These are phyloP conservation scores for Ectropis crepuscularia DNA, from an alignment of 2,888 invertebrate genomes.

Conservation along the genomic window DNA sequence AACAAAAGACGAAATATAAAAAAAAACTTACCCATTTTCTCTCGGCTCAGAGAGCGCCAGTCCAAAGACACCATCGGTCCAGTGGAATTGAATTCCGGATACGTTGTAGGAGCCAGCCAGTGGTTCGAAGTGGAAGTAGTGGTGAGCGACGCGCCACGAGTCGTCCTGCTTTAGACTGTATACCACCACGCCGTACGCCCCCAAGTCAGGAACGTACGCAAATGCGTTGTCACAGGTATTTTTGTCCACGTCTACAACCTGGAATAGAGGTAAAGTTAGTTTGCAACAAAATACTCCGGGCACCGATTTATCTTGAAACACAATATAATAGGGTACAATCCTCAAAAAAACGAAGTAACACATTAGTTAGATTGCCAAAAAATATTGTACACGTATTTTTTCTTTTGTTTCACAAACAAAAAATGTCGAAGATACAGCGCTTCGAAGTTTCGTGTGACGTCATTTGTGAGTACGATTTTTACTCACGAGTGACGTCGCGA, in stretches of 20 bases:
- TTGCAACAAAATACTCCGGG: no score
- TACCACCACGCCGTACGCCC: slow-evolving; percentile 90
- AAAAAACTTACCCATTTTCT: slow-evolving; percentile 78
- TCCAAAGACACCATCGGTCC: slow-evolving; percentile 93
- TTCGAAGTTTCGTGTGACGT: no score
- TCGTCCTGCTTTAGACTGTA: slow-evolving; percentile 90
- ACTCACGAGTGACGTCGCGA: no score
- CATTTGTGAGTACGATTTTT: no score
- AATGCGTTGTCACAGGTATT: slow-evolving; percentile 90
- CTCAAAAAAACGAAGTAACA: no score
- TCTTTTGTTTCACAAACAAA: no score
- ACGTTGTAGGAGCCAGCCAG: slow-evolving; percentile 90
- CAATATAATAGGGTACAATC: no score
- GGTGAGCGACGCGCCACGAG: slow-evolving; percentile 92
- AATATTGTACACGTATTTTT: no score
- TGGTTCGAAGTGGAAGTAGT: slow-evolving; percentile 94
- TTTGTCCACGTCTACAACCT: slow-evolving; percentile 89
- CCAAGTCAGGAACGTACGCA: slow-evolving; percentile 91
- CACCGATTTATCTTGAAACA: no score
- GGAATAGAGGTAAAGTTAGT: slow-evolving; percentile 43
- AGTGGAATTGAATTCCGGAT: slow-evolving; percentile 92
- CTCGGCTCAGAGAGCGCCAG: slow-evolving; percentile 87
- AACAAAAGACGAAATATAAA: no score
- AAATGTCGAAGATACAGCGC: no score
- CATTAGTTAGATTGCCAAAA: no score